Evolutionary conservation across 2,113 vertebrate species (phyloP).

Genomic region (Rhinolophus ferrumequinum): DNA sequence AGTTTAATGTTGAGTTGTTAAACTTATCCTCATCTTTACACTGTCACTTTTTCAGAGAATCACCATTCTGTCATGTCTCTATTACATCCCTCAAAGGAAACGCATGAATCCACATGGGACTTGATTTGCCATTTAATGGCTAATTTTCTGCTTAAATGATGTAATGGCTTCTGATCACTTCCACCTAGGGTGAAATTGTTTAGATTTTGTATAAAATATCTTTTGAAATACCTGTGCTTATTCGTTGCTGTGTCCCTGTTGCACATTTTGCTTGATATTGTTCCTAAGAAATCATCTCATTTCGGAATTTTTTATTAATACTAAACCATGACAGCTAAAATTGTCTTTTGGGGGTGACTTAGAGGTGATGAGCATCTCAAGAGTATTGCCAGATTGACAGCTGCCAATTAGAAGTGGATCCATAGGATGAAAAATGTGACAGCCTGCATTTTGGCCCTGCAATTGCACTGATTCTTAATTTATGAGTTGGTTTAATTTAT

Average conservation of each 20-base stretch:
- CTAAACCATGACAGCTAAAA: constrained; percentile 23
- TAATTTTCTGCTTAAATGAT: constrained; percentile 28
- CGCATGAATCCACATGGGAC: neutral
- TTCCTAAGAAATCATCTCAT: constrained; percentile 11
- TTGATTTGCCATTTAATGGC: neutral
- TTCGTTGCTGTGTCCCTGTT: neutral
- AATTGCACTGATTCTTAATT: neutral
- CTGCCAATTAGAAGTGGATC: neutral
- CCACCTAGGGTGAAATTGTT: neutral
- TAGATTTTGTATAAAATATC: neutral
- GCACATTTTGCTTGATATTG: neutral
- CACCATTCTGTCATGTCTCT: neutral
- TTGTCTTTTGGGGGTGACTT: neutral
- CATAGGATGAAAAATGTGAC: neutral
- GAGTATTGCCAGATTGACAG: neutral
- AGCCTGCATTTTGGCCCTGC: neutral
- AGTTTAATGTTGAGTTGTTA: neutral
- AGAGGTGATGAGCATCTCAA: neutral
- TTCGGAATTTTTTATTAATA: constrained; percentile 13
- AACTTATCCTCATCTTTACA: neutral
- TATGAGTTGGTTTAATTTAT: neutral
- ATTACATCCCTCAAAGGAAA: neutral
- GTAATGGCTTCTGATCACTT: neutral
- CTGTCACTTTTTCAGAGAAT: neutral
- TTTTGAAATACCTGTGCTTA: neutral